Conservation (phyloP, 1,140 invertebrate genomes). For the Danaus plexippus region DNA sequence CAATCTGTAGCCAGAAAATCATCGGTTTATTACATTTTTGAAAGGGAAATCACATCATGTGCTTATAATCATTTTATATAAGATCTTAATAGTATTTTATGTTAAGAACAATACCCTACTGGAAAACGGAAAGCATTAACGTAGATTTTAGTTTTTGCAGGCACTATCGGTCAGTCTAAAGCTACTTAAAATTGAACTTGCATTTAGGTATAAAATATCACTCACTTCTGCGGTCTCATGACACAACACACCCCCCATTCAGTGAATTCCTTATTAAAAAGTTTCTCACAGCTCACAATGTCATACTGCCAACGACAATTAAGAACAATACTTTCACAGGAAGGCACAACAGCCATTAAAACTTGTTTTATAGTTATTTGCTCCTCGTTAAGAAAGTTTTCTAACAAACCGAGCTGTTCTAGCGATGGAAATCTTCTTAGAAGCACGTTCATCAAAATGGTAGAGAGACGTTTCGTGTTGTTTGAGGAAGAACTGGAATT, state of each 20-base stretch:
- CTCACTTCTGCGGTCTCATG: constrained; percentile 34
- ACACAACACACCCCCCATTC: constrained; percentile 49
- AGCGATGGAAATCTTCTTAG: constrained; percentile 22
- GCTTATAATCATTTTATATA: too few relatives aligned
- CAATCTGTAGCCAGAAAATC: too few relatives aligned
- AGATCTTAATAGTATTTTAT: too few relatives aligned
- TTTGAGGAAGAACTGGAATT: constrained; percentile 1
- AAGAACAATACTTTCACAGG: constrained; percentile 28
- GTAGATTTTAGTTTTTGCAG: too few relatives aligned
- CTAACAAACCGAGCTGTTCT: constrained; percentile 29
- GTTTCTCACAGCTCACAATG: constrained; percentile 27
- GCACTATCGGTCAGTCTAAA: too few relatives aligned
- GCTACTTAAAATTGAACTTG: too few relatives aligned
- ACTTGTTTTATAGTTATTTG: constrained; percentile 32
- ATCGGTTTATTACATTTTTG: too few relatives aligned
- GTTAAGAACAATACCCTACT: too few relatives aligned
- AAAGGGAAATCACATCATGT: too few relatives aligned
- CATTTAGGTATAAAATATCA: too few relatives aligned
- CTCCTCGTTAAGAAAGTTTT: constrained; percentile 26
- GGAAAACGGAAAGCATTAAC: too few relatives aligned
- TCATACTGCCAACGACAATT: constrained; percentile 39
- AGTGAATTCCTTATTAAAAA: constrained; percentile 42
- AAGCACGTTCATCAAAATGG: constrained; percentile 28
- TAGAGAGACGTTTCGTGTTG: constrained; percentile 22
- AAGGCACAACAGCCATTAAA: constrained; percentile 31